phyloP scores from a whole-genome alignment of 2,888 invertebrate species.

The Acleris emargana region DNA sequence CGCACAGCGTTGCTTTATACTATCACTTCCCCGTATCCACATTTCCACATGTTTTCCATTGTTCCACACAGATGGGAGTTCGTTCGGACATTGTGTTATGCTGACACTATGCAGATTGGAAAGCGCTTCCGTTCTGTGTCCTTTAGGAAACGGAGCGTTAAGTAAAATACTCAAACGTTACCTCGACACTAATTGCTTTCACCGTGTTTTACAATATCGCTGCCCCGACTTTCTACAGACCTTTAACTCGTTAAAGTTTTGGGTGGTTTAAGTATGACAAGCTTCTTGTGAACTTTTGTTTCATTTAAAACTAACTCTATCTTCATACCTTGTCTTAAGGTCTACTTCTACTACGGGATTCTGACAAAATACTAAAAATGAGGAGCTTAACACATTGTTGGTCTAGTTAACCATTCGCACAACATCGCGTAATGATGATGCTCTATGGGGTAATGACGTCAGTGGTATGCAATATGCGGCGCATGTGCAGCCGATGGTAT shows the following conservation, averaged over 20 bases:
- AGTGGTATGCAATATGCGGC: slow-evolving; percentile 47
- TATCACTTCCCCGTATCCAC: neutral
- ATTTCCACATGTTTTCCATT: slow-evolving; percentile 9
- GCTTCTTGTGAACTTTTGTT: too few relatives aligned
- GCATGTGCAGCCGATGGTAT: slow-evolving; percentile 48
- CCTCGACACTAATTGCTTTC: slow-evolving; percentile 32
- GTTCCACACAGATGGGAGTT: slow-evolving; percentile 6
- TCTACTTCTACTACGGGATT: too few relatives aligned
- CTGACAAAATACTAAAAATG: too few relatives aligned
- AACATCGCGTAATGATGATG: slow-evolving; percentile 7
- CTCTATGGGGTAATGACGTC: slow-evolving; percentile 44
- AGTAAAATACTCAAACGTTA: slow-evolving; percentile 30
- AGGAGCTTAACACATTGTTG: too few relatives aligned
- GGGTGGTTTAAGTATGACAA: neutral
- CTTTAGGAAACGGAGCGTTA: slow-evolving; percentile 22
- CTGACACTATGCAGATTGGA: slow-evolving; percentile 18
- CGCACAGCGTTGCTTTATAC: neutral
- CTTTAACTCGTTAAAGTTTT: slow-evolving; percentile 9
- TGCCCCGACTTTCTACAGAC: slow-evolving; percentile 22
- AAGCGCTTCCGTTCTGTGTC: slow-evolving; percentile 20
- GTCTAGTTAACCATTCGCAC: too few relatives aligned
- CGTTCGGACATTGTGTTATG: neutral
- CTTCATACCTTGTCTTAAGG: too few relatives aligned
- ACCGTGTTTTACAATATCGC: slow-evolving; percentile 24
- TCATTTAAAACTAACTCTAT: too few relatives aligned